Base-by-base conservation (phyloP, 2,888 invertebrate species). In the Chymomyza amoena region DNA sequence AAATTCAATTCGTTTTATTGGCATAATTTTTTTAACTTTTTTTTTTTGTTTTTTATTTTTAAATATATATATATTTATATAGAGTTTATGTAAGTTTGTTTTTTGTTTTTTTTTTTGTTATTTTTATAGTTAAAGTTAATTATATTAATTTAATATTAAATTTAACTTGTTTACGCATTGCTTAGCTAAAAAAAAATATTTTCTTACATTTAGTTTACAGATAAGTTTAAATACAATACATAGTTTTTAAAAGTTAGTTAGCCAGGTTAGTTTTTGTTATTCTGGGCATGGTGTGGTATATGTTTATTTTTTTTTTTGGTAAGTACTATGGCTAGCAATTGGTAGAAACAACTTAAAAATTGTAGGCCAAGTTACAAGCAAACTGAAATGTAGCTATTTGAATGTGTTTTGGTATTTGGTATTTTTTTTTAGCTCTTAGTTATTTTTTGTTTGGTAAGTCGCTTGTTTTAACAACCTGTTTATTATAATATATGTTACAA, bases 151-250 rank as follows among this genome's bases (percentile, higher is more conserved):
- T 13, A 45, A 45, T 45, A 45, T 45, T 45, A 45, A 45, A 45
- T 45, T 45, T 45, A 45, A 45, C 39, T 45, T 2, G 20, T 54
- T 54, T 13, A 57, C 18, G 57, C 57, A 57, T 57, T 57, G 57
- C 57, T 57, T 57, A 57, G 57, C 57, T 57, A 57, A 57, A 57
- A 57, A 57, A 57, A 57, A 57, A 57, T 18, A 20, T 54, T 54
- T 54, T 54, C 84, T 87, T 86, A 84, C 60, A 84, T 72, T 81
- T 84, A 84, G 84, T 86, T 84, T 77, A 86, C 82, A 84, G 79
- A 15, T 39, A 84, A 74, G 70, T 81, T 84, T 73, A 80, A 80
- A 77, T 75, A 75, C 39, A 45, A 45, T 45, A 45, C 39, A 45
- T 45, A 45, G 39, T 45, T 45, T 28, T 45, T 45, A 13, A 45